phyloP scores from a whole-genome alignment of 2,888 invertebrate genomes.

The Stegana nigrithorax region DNA sequence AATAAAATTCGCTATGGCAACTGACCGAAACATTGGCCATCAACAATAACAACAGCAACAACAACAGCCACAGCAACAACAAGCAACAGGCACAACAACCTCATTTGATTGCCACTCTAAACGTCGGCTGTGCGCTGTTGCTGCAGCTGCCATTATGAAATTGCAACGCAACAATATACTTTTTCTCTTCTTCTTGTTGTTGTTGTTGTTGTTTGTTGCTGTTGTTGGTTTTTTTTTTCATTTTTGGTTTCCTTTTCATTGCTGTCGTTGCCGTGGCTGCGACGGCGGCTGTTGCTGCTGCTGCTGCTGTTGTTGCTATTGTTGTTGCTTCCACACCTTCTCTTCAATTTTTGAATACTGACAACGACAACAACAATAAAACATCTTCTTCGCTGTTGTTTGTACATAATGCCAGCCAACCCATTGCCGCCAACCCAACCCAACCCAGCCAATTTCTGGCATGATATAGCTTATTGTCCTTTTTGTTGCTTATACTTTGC shows the following conservation, averaged over 20 bases:
- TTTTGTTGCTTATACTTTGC: not conserved
- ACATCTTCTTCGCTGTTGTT: conserved; percentile 1
- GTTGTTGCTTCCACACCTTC: conserved; percentile 41
- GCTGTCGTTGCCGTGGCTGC: conserved; percentile 19
- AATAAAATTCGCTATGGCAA: conserved; percentile 54
- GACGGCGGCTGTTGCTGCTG: too few relatives aligned
- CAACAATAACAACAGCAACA: conserved; percentile 38
- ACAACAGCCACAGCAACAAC: conserved; percentile 25
- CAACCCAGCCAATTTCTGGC: not conserved
- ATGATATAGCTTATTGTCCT: conserved; percentile 9
- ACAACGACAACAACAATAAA: conserved; percentile 6
- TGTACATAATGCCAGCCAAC: not conserved
- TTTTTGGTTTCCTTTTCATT: too few relatives aligned
- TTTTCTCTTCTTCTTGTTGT: conserved; percentile 5
- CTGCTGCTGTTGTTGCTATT: too few relatives aligned
- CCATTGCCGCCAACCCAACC: not conserved
- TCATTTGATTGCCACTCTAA: conserved; percentile 34
- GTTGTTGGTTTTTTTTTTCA: too few relatives aligned
- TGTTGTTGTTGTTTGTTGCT: conserved; percentile 24
- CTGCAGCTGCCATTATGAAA: conserved; percentile 19
- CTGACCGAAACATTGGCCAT: conserved; percentile 59
- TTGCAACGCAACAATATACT: conserved; percentile 9
- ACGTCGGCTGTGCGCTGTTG: not conserved
- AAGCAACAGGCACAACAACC: conserved; percentile 20
- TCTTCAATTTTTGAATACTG: conserved; percentile 22